phyloP scores from a whole-genome alignment of 2,113 vertebrate species.

The Sturnira hondurensis region DNA sequence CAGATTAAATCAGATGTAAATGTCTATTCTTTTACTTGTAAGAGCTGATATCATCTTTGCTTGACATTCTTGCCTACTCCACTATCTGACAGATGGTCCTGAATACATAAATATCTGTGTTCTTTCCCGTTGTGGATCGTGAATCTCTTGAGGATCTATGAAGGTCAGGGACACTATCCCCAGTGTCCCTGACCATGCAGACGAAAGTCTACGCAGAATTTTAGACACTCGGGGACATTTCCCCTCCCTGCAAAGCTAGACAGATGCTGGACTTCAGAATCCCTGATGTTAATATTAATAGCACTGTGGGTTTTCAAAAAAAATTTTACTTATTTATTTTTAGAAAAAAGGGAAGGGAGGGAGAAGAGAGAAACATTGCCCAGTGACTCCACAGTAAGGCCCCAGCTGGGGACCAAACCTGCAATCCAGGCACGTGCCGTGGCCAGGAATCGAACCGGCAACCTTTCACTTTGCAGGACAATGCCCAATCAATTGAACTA shows the following conservation, averaged over 20 bases:
- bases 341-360: too few relatives aligned
- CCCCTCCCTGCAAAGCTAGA: neutral
- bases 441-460: too few relatives aligned
- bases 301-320: neutral
- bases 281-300: neutral
- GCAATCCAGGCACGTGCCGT: too few relatives aligned
- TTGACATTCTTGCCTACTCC: neutral
- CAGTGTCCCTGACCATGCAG: neutral
- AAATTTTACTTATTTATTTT: too few relatives aligned
- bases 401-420: too few relatives aligned
- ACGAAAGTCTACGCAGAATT: neutral
- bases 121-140: neutral
- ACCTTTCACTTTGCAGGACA: too few relatives aligned
- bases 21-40: neutral
- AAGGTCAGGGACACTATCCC: neutral
- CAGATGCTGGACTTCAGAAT: neutral
- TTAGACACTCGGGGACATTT: neutral
- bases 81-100: neutral
- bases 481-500: too few relatives aligned
- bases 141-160: neutral
- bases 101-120: neutral
- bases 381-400: too few relatives aligned
- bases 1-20: slow-evolving; percentile 49
- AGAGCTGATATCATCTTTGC: neutral
- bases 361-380: too few relatives aligned